Conservation (phyloP, 2,797 vertebrate species). For the Rhynchotus rufescens region DNA sequence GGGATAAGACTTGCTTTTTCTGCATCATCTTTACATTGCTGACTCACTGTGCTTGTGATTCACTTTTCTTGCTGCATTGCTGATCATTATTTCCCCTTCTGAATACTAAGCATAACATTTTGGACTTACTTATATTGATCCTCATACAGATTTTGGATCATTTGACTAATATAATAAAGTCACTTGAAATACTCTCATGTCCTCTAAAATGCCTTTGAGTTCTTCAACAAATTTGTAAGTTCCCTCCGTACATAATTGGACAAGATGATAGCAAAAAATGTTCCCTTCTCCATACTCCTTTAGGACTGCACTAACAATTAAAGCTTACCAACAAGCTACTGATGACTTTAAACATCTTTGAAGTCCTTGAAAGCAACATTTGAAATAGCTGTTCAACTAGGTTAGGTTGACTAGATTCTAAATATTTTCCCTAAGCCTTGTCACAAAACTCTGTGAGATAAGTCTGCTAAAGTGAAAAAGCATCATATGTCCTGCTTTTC, state of each 20-base stretch:
- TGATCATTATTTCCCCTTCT: background rate
- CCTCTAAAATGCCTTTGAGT: background rate
- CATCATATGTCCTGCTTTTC: background rate
- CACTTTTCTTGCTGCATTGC: background rate
- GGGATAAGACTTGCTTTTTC: background rate
- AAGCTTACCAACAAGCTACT: background rate
- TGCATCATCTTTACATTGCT: background rate
- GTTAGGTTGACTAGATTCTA: background rate
- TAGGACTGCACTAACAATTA: background rate
- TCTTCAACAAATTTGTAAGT: background rate
- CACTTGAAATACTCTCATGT: background rate
- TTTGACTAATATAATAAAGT: background rate
- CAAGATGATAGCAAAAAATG: background rate
- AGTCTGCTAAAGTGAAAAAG: background rate
- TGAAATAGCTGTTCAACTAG: background rate
- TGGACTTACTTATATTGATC: background rate
- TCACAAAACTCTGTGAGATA: background rate
- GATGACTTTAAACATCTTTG: background rate
- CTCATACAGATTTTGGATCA: background rate
- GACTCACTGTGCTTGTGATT: background rate
- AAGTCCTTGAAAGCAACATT: conserved; percentile 4
- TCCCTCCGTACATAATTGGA: background rate
- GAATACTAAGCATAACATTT: background rate
- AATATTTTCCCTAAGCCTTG: background rate
- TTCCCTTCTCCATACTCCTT: background rate